Evolutionary conservation across 2,888 invertebrate genomes (phyloP), one percentile per base, ranked within the genome.

Genomic region (Nasonovia ribisnigri): DNA sequence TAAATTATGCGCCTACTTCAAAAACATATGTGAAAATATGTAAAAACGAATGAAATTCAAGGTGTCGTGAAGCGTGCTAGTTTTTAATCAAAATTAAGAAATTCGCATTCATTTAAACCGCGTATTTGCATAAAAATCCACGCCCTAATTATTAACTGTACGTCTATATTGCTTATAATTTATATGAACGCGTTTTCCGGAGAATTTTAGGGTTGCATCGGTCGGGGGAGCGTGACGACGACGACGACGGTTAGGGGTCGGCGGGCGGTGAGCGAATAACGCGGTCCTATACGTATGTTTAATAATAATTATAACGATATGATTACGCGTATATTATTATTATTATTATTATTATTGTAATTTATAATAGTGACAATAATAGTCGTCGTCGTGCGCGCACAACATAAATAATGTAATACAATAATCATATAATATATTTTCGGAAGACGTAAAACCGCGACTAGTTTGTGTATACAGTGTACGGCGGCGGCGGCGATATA

Each of bases 361-460:
- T 20, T 77, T 42, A 77, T 77, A 77, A 77, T 57, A 26, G 57
- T 57, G 57, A 57, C 57, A 57, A 57, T 20, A 36, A 77, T 77
- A 20, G 77, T 20, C 36, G 77, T 77, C 36, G 67, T 77, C 6
- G 20, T 5, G 36, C 20, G 36, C n/a, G 8, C 77, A 42, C 20
- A 77, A 77, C 77, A 42, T 77, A 77, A 77, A 77, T n/a, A 57
- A 67, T n/a, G 36, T 77, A 77, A 36, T 77, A 77, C 77, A 77
- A 77, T 77, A 77, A 77, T 77, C 36, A 77, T 77, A n/a, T 16
- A 51, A 13, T 54, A 54, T 54, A 77, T 36, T 77, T 77, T 77
- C 77, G 20, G 77, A 36, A 77, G 77, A 77, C 77, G 77, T 36
- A 36, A 36, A 42, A 77, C 36, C 20, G 20, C 36, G 77, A 20